Evolutionary conservation across 2,888 invertebrate species (phyloP).

Genomic region (Heterodera filipjevi): DNA sequence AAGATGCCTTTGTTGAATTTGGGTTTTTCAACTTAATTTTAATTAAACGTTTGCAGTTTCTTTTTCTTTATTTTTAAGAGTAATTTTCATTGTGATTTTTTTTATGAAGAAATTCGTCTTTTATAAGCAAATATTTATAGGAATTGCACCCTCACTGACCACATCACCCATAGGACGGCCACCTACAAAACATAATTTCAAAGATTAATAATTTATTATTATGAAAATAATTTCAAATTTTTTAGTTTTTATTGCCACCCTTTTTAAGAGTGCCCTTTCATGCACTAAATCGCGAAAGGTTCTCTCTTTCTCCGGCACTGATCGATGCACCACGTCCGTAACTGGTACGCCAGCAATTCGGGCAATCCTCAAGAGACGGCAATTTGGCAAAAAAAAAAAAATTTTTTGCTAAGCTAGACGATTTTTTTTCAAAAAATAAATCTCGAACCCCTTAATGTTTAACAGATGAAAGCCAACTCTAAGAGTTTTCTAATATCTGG

Average conservation of each 20-base stretch:
- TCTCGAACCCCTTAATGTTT: neutral
- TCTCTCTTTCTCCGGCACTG: constrained; percentile 22
- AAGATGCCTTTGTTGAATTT: too few species aligned
- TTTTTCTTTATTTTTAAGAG: too few species aligned
- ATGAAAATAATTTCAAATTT: neutral
- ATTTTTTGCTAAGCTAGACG: too few species aligned
- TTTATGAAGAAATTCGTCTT: too few species aligned
- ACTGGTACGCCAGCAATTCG: constrained; percentile 23
- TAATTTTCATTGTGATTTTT: too few species aligned
- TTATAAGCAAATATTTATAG: too few species aligned
- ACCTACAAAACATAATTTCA: constrained; percentile 44
- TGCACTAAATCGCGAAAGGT: constrained; percentile 12
- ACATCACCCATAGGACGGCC: constrained; percentile 62
- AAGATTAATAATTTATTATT: neutral
- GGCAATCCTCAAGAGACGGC: constrained; percentile 12
- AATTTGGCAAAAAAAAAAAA: too few species aligned
- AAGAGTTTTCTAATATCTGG: too few species aligned
- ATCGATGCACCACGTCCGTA: constrained; percentile 10
- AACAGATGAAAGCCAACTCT: too few species aligned
- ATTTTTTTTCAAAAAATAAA: neutral
- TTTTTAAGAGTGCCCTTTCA: constrained; percentile 11
- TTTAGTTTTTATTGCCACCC: neutral
- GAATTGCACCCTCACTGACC: too few species aligned
- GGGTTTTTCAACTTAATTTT: too few species aligned
- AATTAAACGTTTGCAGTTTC: too few species aligned